Evolutionary conservation across 2,797 vertebrate species (phyloP).

Genomic region (Lophius americanus): DNA sequence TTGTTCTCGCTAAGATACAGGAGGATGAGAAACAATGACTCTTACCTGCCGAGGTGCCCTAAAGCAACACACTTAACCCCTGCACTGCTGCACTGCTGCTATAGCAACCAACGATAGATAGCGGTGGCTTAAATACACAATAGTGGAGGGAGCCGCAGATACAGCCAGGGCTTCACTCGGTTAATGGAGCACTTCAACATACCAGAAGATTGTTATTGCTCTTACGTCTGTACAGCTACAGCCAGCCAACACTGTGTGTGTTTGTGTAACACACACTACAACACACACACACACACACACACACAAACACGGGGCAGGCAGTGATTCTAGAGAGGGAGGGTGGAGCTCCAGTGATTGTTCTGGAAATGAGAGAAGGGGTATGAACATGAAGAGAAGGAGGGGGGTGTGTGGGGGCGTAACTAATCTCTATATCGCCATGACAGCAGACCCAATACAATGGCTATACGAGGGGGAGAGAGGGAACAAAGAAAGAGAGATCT

Average conservation of each 20-base stretch:
- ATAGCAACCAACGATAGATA: too few relatives aligned
- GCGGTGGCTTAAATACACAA: too few relatives aligned
- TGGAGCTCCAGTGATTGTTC: conserved; percentile 13
- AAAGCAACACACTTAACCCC: too few relatives aligned
- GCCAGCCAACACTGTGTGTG: neutral
- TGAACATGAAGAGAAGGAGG: neutral
- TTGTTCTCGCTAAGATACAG: too few relatives aligned
- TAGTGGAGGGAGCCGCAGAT: too few relatives aligned
- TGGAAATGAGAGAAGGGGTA: conserved; percentile 1
- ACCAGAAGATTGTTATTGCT: neutral
- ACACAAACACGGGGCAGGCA: neutral
- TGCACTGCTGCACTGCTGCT: too few relatives aligned
- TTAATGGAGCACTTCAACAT: too few relatives aligned
- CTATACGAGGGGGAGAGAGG: conserved; percentile 1
- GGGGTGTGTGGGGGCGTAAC: conserved; percentile 26
- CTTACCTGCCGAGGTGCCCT: too few relatives aligned
- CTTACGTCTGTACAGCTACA: neutral
- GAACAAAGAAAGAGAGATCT: conserved; percentile 18
- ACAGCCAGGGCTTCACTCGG: too few relatives aligned
- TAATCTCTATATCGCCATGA: conserved; percentile 56
- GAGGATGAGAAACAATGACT: too few relatives aligned
- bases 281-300: conserved; percentile 11
- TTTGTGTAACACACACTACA: conserved; percentile 1
- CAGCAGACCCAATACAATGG: conserved; percentile 36
- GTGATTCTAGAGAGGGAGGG: conserved; percentile 10